Conservation (phyloP, 2,797 vertebrate species). For the Buceros bicornis region DNA sequence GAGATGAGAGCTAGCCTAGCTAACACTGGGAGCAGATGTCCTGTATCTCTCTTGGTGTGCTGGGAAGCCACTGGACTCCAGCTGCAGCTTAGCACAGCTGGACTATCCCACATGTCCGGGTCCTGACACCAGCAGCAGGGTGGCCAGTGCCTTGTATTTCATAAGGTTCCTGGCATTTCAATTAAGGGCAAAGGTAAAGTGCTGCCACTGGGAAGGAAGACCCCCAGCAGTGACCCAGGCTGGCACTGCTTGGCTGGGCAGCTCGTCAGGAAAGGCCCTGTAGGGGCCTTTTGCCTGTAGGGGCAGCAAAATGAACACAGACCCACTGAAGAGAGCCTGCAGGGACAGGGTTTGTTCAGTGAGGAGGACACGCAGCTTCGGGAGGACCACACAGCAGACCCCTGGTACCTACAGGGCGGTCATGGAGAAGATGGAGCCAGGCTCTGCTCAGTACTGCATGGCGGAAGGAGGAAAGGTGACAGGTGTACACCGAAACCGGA, state of each 20-base stretch:
- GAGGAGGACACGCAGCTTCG: neutral
- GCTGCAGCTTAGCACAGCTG: constrained; percentile 33
- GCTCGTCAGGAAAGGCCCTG: neutral
- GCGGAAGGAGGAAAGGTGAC: neutral
- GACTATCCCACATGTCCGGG: neutral
- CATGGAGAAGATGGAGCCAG: neutral
- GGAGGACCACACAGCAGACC: neutral
- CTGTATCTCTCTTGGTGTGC: neutral
- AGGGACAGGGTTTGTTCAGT: neutral
- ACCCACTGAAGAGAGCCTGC: neutral
- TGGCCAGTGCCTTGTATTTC: neutral
- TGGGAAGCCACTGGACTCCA: constrained; percentile 4
- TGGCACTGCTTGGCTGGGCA: neutral
- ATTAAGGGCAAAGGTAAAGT: neutral
- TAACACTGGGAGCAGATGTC: constrained; percentile 43
- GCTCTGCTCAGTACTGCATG: neutral
- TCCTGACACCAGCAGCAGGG: constrained; percentile 30
- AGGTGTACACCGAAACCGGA: neutral
- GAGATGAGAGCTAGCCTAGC: constrained; percentile 26
- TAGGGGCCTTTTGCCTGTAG: neutral
- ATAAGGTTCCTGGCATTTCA: neutral
- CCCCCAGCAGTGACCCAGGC: accelerated
- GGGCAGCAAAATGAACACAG: neutral
- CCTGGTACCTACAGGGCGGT: neutral
- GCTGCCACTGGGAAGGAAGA: neutral